Conservation (phyloP, 2,888 invertebrate species). For the Resseliella maxima region DNA sequence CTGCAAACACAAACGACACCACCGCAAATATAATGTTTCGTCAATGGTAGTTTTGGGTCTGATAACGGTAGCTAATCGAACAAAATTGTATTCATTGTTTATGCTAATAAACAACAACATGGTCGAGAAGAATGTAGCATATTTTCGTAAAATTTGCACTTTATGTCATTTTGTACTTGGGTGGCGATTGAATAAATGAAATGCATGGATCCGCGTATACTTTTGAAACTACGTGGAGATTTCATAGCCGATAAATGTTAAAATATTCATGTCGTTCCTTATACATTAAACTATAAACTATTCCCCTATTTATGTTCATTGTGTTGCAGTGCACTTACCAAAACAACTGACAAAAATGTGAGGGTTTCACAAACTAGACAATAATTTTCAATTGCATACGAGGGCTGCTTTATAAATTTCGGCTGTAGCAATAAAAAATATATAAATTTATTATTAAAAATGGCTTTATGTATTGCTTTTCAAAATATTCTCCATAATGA, state of each 20-base stretch:
- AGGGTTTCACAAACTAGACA: too few relatives aligned
- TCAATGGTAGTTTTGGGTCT: neutral
- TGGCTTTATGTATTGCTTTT: too few relatives aligned
- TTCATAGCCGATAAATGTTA: slow-evolving; percentile 1
- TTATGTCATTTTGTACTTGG: neutral
- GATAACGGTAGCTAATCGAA: neutral
- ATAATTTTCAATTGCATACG: too few relatives aligned
- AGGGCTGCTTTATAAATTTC: too few relatives aligned
- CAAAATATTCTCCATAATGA: too few relatives aligned
- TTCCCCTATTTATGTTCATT: too few relatives aligned
- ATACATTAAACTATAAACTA: neutral
- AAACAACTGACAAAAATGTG: too few relatives aligned
- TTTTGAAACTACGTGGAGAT: neutral
- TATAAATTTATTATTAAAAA: too few relatives aligned
- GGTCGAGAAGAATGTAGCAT: neutral
- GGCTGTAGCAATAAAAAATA: too few relatives aligned
- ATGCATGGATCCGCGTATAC: neutral
- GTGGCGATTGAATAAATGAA: neutral
- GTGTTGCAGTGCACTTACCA: too few relatives aligned
- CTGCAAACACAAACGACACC: slow-evolving; percentile 9
- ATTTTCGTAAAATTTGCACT: neutral
- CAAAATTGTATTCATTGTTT: slow-evolving; percentile 19
- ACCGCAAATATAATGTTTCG: neutral
- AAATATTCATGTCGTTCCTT: neutral
- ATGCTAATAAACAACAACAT: neutral